Base-by-base conservation (phyloP, 2,797 vertebrate species). In the Oryzias sinensis region DNA sequence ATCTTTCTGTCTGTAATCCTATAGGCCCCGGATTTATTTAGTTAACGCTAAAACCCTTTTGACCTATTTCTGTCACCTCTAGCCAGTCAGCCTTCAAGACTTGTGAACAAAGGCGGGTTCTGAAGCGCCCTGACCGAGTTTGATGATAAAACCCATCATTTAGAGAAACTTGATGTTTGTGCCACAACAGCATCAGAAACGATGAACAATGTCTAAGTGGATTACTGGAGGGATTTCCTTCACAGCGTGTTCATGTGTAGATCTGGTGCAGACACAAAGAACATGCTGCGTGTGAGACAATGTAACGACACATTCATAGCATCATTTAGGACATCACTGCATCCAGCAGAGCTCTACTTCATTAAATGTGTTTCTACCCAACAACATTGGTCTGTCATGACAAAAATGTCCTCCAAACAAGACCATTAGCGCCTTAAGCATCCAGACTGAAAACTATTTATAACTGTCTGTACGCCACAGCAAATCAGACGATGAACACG, bases 11-110 rank as follows among this genome's bases (percentile, higher is more conserved):
- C 85, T 87, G 92, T 95, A 95, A 95, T 95, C 93, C 93, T 91
- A 92, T 92, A 91, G 93, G 85, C 89, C 68, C 33, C 76, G 94
- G 94, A 96, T 95, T 95, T 95, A 88, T 93, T 91, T 93, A 83
- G 90, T 93, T 94, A 95, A 95, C 86, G 89, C 92, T 96, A 95
- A 95, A 90, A 94, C 94, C 93, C 91, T 83, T 93, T 91, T 93
- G 94, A 95, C 94, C 95, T 82, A 95, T 92, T 95, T 96, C 92
- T 92, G 92, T 93, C 92, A 91, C 91, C 87, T 88, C 82, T 78
- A 76, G 88, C 83, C 91, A 81, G 88, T 91, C 93, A 93, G 86
- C 68, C 82, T 83, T 87, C 76, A 90, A 91, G 85, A 87, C 82
- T 60, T 66, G 65, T 53, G 70, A 84, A 91, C 76, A 87, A 88